phyloP scores from a whole-genome alignment of 2,797 vertebrate genomes.

The Micromesistius poutassou region DNA sequence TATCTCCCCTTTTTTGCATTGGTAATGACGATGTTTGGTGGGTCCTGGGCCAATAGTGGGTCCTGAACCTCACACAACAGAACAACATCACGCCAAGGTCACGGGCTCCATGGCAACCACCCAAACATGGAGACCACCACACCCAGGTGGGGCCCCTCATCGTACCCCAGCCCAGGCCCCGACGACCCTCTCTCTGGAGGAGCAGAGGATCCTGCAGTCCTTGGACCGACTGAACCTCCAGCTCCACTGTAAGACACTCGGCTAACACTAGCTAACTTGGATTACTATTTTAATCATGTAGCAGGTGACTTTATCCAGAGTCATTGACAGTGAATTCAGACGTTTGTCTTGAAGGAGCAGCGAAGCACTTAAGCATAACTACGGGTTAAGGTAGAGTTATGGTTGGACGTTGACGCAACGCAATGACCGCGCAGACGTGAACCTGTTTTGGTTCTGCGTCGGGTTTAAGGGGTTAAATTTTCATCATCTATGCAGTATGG shows the following conservation, averaged over 20 bases:
- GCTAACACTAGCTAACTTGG: background rate
- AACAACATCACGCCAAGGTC: background rate
- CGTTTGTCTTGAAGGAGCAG: too few species aligned
- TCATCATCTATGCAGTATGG: background rate
- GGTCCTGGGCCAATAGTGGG: too few species aligned
- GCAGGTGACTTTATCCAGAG: background rate
- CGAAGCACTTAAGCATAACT: background rate
- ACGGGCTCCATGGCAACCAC: conserved; percentile 57
- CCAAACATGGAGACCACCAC: conserved; percentile 46
- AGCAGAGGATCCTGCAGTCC: conserved; percentile 81
- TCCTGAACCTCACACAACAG: background rate
- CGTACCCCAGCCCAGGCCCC: conserved; percentile 36
- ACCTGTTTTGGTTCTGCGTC: too few species aligned
- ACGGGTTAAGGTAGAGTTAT: background rate
- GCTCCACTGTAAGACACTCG: conserved; percentile 59
- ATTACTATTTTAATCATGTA: background rate
- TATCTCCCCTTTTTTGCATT: background rate
- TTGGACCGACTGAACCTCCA: conserved; percentile 74
- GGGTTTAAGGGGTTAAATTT: too few species aligned
- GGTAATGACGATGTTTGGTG: background rate
- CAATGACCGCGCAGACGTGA: too few species aligned
- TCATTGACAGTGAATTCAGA: too few species aligned
- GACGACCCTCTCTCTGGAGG: conserved; percentile 78
- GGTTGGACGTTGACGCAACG: too few species aligned
- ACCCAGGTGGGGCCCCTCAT: conserved; percentile 31